Conservation (phyloP, 2,888 invertebrate genomes). For the Tipula confusa region DNA sequence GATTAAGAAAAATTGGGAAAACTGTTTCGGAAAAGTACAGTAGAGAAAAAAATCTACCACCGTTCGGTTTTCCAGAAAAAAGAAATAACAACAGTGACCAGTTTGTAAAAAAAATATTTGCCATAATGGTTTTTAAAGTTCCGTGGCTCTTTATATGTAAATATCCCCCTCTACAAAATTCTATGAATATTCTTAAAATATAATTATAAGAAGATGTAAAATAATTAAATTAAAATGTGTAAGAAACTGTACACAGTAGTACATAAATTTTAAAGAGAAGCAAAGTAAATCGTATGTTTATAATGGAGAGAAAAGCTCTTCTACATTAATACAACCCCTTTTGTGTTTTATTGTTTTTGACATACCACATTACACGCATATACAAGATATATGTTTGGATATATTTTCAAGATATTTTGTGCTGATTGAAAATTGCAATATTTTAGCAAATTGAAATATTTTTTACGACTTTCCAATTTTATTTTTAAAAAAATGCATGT, state of each 20-base stretch:
- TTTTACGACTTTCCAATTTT: neutral
- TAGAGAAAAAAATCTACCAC: too few relatives aligned
- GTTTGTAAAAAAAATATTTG: too few relatives aligned
- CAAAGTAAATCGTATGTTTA: neutral
- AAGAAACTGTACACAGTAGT: neutral
- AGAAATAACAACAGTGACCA: too few relatives aligned
- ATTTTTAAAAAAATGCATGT: neutral
- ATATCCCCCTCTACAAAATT: neutral
- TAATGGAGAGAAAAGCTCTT: neutral
- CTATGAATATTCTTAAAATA: too few relatives aligned
- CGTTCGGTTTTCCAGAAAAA: too few relatives aligned
- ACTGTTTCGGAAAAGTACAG: too few relatives aligned
- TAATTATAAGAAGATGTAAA: neutral
- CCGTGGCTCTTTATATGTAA: too few relatives aligned
- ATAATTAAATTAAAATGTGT: neutral
- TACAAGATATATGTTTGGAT: neutral
- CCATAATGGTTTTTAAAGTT: too few relatives aligned
- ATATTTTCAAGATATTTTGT: neutral
- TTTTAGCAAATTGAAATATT: constrained; percentile 3
- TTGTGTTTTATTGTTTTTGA: neutral
- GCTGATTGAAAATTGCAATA: constrained; percentile 12
- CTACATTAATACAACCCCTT: neutral
- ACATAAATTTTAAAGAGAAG: neutral
- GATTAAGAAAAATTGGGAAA: too few relatives aligned
- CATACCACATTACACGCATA: neutral